Evolutionary conservation across 2,113 vertebrate species (phyloP).

Genomic region (Tylochromis polylepis): DNA sequence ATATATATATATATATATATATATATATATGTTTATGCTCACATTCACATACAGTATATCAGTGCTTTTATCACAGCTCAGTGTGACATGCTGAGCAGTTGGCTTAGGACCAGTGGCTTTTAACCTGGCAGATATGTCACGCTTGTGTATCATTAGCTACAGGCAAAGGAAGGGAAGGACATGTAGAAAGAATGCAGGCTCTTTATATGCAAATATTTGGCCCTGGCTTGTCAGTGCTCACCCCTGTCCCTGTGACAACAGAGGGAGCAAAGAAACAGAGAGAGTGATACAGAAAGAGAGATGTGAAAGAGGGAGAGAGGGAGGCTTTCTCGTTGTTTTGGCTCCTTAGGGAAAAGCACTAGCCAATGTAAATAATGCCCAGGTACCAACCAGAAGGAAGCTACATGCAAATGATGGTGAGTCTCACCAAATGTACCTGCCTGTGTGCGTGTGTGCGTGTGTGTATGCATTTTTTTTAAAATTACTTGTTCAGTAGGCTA

Average conservation of each 20-base stretch:
- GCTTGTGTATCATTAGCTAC: conserved; percentile 50
- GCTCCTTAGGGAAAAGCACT: conserved; percentile 1
- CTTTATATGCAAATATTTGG: conserved; percentile 63
- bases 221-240: conserved; percentile 62
- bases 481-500: neutral
- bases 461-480: neutral
- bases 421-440: neutral
- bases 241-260: conserved; percentile 64
- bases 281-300: conserved; percentile 29
- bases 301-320: neutral
- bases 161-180: conserved; percentile 27
- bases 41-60: neutral
- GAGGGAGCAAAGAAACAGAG: conserved; percentile 26
- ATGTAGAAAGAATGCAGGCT: conserved; percentile 23
- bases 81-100: conserved; percentile 15
- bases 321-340: neutral
- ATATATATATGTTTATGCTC: neutral
- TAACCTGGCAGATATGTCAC: conserved; percentile 45
- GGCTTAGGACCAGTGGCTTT: conserved; percentile 45
- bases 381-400: neutral
- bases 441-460: neutral
- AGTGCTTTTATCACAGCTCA: neutral
- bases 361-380: conserved; percentile 30
- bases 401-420: conserved; percentile 12
- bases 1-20: neutral